Conservation (phyloP, 2,888 invertebrate genomes). For the Cephalotes varians region DNA sequence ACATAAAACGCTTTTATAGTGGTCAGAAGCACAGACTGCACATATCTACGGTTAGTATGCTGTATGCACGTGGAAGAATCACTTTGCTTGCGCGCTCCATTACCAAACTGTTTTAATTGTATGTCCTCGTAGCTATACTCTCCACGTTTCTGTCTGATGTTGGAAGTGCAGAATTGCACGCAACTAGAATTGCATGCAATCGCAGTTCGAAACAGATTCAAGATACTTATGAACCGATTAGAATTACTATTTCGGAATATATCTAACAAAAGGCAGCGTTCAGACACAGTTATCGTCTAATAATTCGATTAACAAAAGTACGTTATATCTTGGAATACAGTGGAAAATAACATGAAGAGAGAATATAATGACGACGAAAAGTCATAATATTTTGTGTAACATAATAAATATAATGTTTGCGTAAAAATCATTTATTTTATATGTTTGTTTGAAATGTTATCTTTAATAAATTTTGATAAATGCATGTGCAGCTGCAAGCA, state of each 20-base stretch:
- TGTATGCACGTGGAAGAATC: not conserved
- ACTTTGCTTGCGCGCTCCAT: conserved; percentile 16
- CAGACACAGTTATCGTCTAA: not conserved
- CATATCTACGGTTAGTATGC: not conserved
- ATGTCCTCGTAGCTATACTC: conserved; percentile 7
- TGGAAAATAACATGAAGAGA: not conserved
- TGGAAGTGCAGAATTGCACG: conserved; percentile 34
- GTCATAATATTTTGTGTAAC: not conserved
- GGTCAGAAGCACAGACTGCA: not conserved
- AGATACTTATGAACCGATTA: conserved; percentile 27
- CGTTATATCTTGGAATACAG: not conserved
- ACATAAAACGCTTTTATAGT: not conserved
- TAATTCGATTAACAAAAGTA: conserved; percentile 1
- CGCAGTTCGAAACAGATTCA: conserved; percentile 19
- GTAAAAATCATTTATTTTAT: not conserved
- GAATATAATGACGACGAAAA: not conserved
- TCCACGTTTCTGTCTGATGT: conserved; percentile 18
- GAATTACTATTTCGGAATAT: conserved; percentile 14
- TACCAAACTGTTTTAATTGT: conserved; percentile 39
- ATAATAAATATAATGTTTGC: not conserved
- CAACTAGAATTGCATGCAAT: conserved; percentile 27
- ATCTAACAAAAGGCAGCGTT: conserved; percentile 27
- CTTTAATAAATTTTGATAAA: not conserved
- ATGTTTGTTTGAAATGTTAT: not conserved
- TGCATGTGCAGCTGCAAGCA: not conserved